Evolutionary conservation across 2,888 invertebrate species (phyloP), one percentile per base, ranked within the genome.

Genomic region (Mellilla xanthometata): DNA sequence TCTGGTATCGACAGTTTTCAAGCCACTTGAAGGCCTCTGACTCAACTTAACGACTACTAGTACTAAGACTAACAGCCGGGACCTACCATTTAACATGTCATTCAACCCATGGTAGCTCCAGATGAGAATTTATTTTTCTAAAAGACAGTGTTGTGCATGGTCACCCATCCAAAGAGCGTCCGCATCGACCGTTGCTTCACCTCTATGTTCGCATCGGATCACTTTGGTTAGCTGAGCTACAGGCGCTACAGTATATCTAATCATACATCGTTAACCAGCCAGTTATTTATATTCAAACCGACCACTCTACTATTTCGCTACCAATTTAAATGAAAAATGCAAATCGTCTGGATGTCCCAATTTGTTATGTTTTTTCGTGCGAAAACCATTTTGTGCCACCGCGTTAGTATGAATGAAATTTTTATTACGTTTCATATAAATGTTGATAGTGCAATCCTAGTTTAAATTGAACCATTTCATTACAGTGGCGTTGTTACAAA

Each of bases 261-360:
- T 27, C 15, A 35, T 4, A 26, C 10, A 27, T 27, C 15, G 35
- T 8, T 13, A 34, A 34, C 34, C 8, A 26, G 15, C 15, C n/a
- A 24, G 24, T 2, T 19, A 11, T 36, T 28, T 36, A 28, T 19
- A 28, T 36, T 36, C 36, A 28, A n/a, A 5, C 11, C 11, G 28
- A n/a, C 8, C 8, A 11, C 35, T 13, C 28, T 19, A n/a, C 28
- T 10, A 19, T 19, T 26, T 7, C 8, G 9, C 35, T 12, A 19
- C 36, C 36, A 36, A 36, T 36, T 36, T 19, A 28, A 13, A 36
- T 36, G 36, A 36, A 36, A 36, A 36, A 36, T 36, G 36, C 28
- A 36, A 36, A 36, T 35, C 27, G 35, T 27, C 8, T 35, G 13
- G 28, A 19, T 15, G 28, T 19, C 19, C 28, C 10, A 36, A 36